phyloP scores from a whole-genome alignment of 1,140 invertebrate species.

The Drosophila cardini region DNA sequence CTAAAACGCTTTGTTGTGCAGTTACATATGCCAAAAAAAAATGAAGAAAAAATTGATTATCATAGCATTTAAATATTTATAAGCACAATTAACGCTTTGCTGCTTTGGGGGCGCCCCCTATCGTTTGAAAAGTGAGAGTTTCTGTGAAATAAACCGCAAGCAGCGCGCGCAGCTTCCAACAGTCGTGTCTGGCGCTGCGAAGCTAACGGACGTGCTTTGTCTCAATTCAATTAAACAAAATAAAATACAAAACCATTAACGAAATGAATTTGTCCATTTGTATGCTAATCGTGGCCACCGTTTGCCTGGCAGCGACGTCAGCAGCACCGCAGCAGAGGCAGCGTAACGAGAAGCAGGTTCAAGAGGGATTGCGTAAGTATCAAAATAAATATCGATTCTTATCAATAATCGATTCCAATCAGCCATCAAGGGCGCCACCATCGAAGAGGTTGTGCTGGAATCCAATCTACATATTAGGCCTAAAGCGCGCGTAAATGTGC shows the following conservation, averaged over 20 bases:
- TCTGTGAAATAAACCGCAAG: conserved; percentile 42
- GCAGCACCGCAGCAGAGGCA: conserved; percentile 65
- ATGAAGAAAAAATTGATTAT: conserved; percentile 52
- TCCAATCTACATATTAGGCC: conserved; percentile 82
- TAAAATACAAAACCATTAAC: conserved; percentile 16
- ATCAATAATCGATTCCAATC: conserved; percentile 6
- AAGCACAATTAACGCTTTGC: conserved; percentile 52
- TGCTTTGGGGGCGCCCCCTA: conserved; percentile 50
- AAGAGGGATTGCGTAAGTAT: conserved; percentile 70
- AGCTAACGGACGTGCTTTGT: conserved; percentile 57
- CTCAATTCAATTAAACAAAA: conserved; percentile 8
- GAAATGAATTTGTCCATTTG: conserved; percentile 65
- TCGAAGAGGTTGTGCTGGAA: conserved; percentile 84
- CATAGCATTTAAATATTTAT: conserved; percentile 72
- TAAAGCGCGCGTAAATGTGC: conserved; percentile 65
- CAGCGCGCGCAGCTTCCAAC: conserved; percentile 47
- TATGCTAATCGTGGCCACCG: conserved; percentile 52
- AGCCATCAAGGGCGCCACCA: conserved; percentile 70
- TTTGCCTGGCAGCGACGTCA: conserved; percentile 52
- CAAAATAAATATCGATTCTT: conserved; percentile 12
- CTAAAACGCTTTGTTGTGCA: conserved; percentile 23
- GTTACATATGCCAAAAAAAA: conserved; percentile 79
- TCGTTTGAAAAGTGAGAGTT: conserved; percentile 77
- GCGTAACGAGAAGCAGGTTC: conserved; percentile 76
- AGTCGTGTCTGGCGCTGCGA: conserved; percentile 56